Evolutionary conservation across 2,888 invertebrate genomes (phyloP).

Genomic region (Xestobium rufovillosum): DNA sequence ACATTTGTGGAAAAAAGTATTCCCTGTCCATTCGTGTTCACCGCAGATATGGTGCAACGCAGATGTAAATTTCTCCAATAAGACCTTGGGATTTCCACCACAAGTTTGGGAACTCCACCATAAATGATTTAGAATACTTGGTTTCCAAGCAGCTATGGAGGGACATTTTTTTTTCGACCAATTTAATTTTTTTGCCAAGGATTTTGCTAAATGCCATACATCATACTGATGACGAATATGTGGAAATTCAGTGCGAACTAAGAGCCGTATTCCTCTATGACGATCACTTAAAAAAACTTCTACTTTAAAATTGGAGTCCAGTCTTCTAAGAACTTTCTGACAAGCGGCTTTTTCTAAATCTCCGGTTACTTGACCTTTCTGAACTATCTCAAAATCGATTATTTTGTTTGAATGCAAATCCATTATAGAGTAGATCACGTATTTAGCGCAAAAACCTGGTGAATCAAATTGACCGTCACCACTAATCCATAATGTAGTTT

Average conservation of each 20-base stretch:
- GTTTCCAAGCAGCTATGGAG: conserved; percentile 6
- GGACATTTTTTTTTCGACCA: conserved; percentile 5
- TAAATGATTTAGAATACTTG: conserved; percentile 11
- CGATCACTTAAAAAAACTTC: conserved; percentile 7
- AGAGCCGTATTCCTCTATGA: conserved; percentile 6
- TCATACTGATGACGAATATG: conserved; percentile 9
- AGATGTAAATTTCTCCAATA: conserved; percentile 6
- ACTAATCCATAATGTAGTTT: conserved; percentile 8
- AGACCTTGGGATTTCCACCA: conserved; percentile 4
- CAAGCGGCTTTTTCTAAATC: conserved; percentile 9
- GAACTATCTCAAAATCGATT: conserved; percentile 9
- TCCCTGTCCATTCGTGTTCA: conserved; percentile 1
- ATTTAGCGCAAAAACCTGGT: conserved; percentile 8
- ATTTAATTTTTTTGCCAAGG: conserved; percentile 11
- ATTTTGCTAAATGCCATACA: conserved; percentile 11
- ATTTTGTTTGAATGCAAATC: conserved; percentile 6
- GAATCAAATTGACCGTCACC: conserved; percentile 12
- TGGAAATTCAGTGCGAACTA: conserved; percentile 3
- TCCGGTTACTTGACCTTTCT: conserved; percentile 6
- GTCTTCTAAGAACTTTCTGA: conserved; percentile 4
- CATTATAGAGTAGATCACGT: conserved; percentile 7
- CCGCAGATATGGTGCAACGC: neutral
- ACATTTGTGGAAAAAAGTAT: conserved; percentile 4
- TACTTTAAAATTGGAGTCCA: conserved; percentile 6
- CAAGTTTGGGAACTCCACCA: conserved; percentile 10